A percentile compares a stretch with the other conserved stretches of the same genome.
These are phyloP conservation scores for Kryphioiulus occultus DNA, from an alignment of 2,888 invertebrate species.

Conservation along the genomic window DNA sequence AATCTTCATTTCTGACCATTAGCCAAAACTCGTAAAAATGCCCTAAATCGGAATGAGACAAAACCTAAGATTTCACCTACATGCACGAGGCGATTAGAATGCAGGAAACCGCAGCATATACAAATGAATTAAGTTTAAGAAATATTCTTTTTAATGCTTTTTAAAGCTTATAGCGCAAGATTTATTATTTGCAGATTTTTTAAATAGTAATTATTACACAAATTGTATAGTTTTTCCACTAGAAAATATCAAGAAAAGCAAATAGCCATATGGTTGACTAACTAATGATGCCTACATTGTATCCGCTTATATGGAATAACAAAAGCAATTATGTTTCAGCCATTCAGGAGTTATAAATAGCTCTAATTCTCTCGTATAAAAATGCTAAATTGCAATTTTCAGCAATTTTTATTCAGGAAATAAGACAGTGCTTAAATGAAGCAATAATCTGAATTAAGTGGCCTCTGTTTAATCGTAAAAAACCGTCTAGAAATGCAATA, in stretches of 20 bases:
- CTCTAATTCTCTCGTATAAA: background rate
- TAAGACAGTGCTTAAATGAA: background rate
- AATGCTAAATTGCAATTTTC: background rate
- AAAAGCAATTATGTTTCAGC: background rate
- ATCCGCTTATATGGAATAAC: background rate
- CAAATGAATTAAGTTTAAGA: background rate
- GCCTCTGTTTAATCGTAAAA: background rate
- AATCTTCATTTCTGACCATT: too few relatives aligned
- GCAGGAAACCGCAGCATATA: too few relatives aligned
- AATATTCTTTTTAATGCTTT: background rate
- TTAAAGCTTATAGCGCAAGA: background rate
- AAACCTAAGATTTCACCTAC: too few relatives aligned
- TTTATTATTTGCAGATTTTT: background rate
- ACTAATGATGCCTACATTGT: background rate
- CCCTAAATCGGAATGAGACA: too few relatives aligned
- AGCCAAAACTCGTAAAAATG: too few relatives aligned
- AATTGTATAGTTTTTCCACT: background rate
- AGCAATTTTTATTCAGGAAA: background rate
- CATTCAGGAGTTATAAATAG: background rate
- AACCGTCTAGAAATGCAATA: background rate
- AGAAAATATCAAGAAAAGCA: background rate
- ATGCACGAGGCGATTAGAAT: too few relatives aligned
- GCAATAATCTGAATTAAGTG: background rate
- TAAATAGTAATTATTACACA: background rate
- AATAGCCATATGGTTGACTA: background rate